Evolutionary conservation across 2,888 invertebrate species (phyloP), one percentile per base, ranked within the genome.

Genomic region (Stenotaenia linearis): DNA sequence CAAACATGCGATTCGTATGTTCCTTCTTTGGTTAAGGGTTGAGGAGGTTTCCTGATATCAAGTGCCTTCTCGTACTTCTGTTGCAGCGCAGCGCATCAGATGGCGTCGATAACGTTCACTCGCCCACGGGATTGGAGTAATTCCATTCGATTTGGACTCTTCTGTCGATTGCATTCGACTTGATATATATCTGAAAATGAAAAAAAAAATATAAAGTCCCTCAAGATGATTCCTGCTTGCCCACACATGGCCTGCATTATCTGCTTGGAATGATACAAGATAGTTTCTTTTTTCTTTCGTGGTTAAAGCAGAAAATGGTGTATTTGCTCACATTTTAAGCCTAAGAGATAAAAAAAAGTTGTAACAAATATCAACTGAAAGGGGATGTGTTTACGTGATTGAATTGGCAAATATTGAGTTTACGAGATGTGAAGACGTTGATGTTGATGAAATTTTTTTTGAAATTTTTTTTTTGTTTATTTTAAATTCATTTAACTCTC

Each of bases 181-280:
- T 61, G 61, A 28, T 61, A 25, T 61, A 21, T 9, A 45, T 12
- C 5, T 18, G n/a, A 45, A 45, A n/a, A 15, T 18, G 18, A 61
- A 56, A 45, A 61, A 28, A 61, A 61, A 61, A 25, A 61, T 10
- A 61, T 61, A 61, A 61, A 61, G 61, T 25, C 61, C 25, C 25
- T 61, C 61, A 61, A 61, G 61, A 61, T 61, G 61, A 23, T 61
- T 61, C 61, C 25, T 61, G 61, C 61, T 61, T 61, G 61, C 61
- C 21, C 61, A 61, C 61, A 61, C 61, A 61, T 61, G 61, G 23
- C 61, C 25, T 25, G 15, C 61, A 61, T 61, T 61, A 61, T 61
- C 61, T 56, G 3, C 18, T 56, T 56, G 56, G 56, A 18, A n/a
- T 56, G 56, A 2, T 15, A 7, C 1, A 7, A 5, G 5, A 56